These are phyloP conservation scores for Drosophila silvestris DNA, from an alignment of 2,888 invertebrate species.

Conservation along the genomic window DNA sequence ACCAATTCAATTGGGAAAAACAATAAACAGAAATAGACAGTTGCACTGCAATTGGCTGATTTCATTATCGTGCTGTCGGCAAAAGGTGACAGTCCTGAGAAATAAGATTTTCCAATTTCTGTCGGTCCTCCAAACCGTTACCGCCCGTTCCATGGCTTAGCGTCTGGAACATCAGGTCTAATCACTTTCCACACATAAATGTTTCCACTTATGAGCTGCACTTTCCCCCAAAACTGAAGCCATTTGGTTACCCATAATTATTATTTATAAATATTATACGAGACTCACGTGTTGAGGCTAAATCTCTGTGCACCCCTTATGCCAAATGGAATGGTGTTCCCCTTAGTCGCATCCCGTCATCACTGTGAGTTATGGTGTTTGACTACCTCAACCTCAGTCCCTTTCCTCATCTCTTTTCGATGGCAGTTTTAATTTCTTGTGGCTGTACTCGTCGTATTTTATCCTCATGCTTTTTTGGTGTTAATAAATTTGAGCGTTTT, in stretches of 20 bases:
- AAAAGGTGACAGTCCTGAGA: slow-evolving; percentile 84
- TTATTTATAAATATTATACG: slow-evolving; percentile 71
- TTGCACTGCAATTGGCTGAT: slow-evolving; percentile 30
- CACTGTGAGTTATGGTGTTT: slow-evolving; percentile 59
- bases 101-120: slow-evolving; percentile 46
- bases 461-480: slow-evolving; percentile 42
- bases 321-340: slow-evolving; percentile 25
- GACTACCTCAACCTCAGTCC: slow-evolving; percentile 39
- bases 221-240: slow-evolving; percentile 25
- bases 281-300: slow-evolving; percentile 65
- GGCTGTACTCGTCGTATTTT: slow-evolving; percentile 23
- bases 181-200: slow-evolving; percentile 15
- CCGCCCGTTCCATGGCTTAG: slow-evolving; percentile 6
- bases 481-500: slow-evolving; percentile 74
- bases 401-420: slow-evolving; percentile 6
- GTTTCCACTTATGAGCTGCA: slow-evolving; percentile 40
- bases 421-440: slow-evolving; percentile 33
- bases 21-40: slow-evolving; percentile 13
- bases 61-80: slow-evolving; percentile 40
- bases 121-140: neutral
- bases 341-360: slow-evolving; percentile 10
- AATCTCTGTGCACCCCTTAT: slow-evolving; percentile 44
- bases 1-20: slow-evolving; percentile 50
- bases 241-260: slow-evolving; percentile 68
- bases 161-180: slow-evolving; percentile 5